Conservation (phyloP, 1,140 invertebrate genomes). For the Cotesia typhae region DNA sequence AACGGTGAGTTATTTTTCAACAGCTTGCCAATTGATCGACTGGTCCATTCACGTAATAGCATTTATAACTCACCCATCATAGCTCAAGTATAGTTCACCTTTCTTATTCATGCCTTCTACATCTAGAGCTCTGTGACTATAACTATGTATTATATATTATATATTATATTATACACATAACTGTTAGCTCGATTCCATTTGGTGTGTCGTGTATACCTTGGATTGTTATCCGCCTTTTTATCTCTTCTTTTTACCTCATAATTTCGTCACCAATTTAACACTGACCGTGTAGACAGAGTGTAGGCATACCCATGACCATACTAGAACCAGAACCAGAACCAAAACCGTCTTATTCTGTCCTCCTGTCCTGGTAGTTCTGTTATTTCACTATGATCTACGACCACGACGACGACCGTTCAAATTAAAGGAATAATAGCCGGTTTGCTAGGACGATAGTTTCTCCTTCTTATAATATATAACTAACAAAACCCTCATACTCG, state of each 20-base stretch:
- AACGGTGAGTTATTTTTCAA: not conserved
- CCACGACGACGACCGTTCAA: slow-evolving; percentile 29
- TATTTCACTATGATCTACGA: not conserved
- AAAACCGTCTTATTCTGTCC: too few relatives aligned
- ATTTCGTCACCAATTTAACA: slow-evolving; percentile 24
- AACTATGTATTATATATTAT: not conserved
- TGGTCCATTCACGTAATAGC: slow-evolving; percentile 3
- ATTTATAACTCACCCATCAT: not conserved
- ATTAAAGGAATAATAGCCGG: slow-evolving; percentile 20
- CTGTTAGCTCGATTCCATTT: slow-evolving; percentile 12
- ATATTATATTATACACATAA: not conserved
- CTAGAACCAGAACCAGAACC: too few relatives aligned
- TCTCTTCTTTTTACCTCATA: slow-evolving; percentile 19
- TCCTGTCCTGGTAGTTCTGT: not conserved
- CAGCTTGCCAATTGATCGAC: slow-evolving; percentile 12
- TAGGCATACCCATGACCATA: too few relatives aligned
- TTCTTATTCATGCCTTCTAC: not conserved
- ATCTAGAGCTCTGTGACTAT: not conserved
- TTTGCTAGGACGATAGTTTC: not conserved
- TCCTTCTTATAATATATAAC: not conserved
- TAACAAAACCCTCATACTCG: slow-evolving; percentile 1
- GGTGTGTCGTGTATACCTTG: slow-evolving; percentile 3
- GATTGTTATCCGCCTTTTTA: slow-evolving; percentile 27
- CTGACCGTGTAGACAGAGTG: too few relatives aligned
- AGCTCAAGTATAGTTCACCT: not conserved